Base-by-base conservation (phyloP, 2,113 vertebrate species). In the Telmatochromis sp. region DNA sequence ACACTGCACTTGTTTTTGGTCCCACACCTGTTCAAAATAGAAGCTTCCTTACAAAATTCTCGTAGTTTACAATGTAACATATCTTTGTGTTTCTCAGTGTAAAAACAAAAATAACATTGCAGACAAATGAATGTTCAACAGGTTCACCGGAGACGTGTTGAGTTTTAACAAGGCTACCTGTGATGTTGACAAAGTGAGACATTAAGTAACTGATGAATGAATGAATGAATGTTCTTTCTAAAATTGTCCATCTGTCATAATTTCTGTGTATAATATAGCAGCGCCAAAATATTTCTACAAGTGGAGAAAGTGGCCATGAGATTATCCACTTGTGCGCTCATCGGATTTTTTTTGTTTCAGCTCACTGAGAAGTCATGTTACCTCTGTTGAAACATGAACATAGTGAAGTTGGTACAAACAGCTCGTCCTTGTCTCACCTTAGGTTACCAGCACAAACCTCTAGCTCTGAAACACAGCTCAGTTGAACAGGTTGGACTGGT, bases 31-130 rank as follows among this genome's bases (percentile, higher is more conserved):
- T 94, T 95, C 88, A 93, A 95, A 96, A 96, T 92, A 95, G 88
- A 95, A 91, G 92, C 90, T 94, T 94, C 90, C 91, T 90, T 93
- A 94, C 87, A 95, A 95, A 96, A 94, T 80, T 90, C 84, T 94
- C 90, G 68, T 93, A 81, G 85, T 91, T 94, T 92, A 96, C 92
- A 95, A 92, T 90, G 86, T 91, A 89, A 93, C 89, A 85, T 51
- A 54, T 92, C 78, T 93, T 93, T 91, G 83, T 84, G 86, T 92
- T 91, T 92, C 79, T 90, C 80, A 92, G 91, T 91, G 89, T 92
- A 91, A 86, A 89, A 91, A 82, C 33, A 80, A 86, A 88, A 73
- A 21, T 68, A 37, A 68, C 60, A 21, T 5, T 21, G 60, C 33
- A 21, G 60, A 58, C 40, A 50, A 75, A 78, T 60, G 47, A 94